A percentile compares a stretch with the other conserved stretches of the same genome.
Evolutionary conservation across 2,888 invertebrate genomes (phyloP).

Genomic region (Mythimna albipuncta): DNA sequence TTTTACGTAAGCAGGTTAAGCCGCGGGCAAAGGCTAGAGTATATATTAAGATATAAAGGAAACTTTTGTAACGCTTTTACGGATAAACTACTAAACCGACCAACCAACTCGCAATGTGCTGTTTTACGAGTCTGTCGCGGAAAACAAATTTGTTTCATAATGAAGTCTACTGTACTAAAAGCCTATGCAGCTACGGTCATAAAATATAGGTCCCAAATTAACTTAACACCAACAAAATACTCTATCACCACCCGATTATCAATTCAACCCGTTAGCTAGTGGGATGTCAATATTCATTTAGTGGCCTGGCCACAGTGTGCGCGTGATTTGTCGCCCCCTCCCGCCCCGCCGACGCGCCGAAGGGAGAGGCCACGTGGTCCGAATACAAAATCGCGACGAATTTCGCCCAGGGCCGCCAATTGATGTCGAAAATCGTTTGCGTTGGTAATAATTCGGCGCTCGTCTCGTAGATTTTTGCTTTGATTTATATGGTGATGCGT

Average conservation of each 20-base stretch:
- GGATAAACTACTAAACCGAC: no score
- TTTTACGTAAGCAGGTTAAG: no score
- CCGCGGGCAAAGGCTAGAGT: no score
- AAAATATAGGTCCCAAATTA: conserved; percentile 47
- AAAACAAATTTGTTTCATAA: no score
- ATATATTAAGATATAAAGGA: no score
- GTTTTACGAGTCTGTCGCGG: no score
- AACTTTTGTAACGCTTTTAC: no score
- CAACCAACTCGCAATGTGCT: no score
- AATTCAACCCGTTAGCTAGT: conserved; percentile 86
- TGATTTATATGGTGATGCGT: conserved; percentile 64
- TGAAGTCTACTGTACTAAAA: background rate
- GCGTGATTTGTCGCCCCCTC: conserved; percentile 83
- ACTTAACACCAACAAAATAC: conserved; percentile 47
- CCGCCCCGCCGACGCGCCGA: conserved; percentile 66
- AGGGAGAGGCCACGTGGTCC: conserved; percentile 70
- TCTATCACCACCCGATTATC: conserved; percentile 77
- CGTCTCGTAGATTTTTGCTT: conserved; percentile 67
- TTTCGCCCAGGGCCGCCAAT: conserved; percentile 70
- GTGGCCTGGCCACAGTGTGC: conserved; percentile 69
- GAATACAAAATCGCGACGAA: conserved; percentile 79
- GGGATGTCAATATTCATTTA: conserved; percentile 90
- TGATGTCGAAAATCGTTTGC: conserved; percentile 79
- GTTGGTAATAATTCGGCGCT: conserved; percentile 81
- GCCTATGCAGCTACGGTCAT: no score